Evolutionary conservation across 2,888 invertebrate genomes (phyloP).

Genomic region (Acrobasis consociella): DNA sequence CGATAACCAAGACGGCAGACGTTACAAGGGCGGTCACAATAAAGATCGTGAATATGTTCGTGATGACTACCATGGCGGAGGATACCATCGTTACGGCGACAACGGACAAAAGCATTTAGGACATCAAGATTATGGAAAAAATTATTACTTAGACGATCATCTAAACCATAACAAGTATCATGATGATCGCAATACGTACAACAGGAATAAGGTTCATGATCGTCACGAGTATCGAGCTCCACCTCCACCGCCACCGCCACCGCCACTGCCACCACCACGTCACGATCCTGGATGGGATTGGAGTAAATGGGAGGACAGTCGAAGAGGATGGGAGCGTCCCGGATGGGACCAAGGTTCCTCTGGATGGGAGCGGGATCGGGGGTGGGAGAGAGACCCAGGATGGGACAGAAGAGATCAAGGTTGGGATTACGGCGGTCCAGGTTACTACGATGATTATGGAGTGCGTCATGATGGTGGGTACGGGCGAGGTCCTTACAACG

Average conservation of each 20-base stretch:
- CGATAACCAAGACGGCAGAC: constrained; percentile 68
- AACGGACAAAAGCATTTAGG: constrained; percentile 65
- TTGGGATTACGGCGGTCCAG: constrained; percentile 69
- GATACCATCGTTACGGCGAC: constrained; percentile 67
- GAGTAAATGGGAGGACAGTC: constrained; percentile 56
- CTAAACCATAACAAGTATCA: constrained; percentile 69
- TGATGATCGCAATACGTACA: constrained; percentile 63
- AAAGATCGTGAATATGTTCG: constrained; percentile 67
- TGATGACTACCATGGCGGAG: constrained; percentile 67
- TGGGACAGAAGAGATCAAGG: constrained; percentile 50
- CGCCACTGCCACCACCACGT: constrained; percentile 44
- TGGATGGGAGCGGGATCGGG: constrained; percentile 44
- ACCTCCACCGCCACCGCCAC: constrained; percentile 30
- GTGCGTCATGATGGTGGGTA: constrained; percentile 69
- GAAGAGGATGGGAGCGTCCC: constrained; percentile 51
- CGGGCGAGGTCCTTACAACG: constrained; percentile 65
- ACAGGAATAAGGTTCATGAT: constrained; percentile 64
- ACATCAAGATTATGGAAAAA: constrained; percentile 70
- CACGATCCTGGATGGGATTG: constrained; percentile 63
- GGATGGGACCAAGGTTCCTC: constrained; percentile 28
- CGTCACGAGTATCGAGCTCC: constrained; percentile 59
- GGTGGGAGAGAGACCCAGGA: constrained; percentile 47
- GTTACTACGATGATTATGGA: constrained; percentile 70
- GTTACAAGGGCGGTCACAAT: constrained; percentile 69
- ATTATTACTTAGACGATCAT: constrained; percentile 72